Conservation (phyloP, 1,140 invertebrate genomes). For the Hylaeus anthracinus region DNA sequence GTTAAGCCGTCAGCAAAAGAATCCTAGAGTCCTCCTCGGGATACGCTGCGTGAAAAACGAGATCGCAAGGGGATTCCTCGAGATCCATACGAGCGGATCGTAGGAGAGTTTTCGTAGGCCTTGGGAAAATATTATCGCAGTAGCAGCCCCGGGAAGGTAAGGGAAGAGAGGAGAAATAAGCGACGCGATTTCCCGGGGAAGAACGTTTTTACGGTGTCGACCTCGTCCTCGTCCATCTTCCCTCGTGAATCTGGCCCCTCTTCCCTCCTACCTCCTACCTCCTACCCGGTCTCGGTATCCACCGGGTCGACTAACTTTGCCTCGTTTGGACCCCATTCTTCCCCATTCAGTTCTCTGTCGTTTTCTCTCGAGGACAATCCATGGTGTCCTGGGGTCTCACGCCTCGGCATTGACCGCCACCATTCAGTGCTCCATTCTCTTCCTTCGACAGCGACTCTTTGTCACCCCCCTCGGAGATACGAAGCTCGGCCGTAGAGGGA, state of each 20-base stretch:
- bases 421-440: constrained; percentile 62
- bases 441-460: constrained; percentile 65
- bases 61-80: constrained; percentile 23
- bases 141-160: not conserved
- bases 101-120: constrained; percentile 51
- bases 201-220: constrained; percentile 46
- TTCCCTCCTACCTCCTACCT: constrained; percentile 50
- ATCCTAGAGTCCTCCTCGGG: not conserved
- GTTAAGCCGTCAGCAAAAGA: constrained; percentile 22
- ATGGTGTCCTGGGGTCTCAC: constrained; percentile 59
- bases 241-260: constrained; percentile 40
- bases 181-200: constrained; percentile 42
- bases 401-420: constrained; percentile 63
- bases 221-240: constrained; percentile 30
- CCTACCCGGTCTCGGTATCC: constrained; percentile 32
- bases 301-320: constrained; percentile 57
- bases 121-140: constrained; percentile 63
- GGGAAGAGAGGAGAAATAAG: no score
- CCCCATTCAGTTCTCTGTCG: constrained; percentile 53
- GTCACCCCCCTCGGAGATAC: constrained; percentile 53
- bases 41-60: constrained; percentile 13
- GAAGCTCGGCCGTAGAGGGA: not conserved
- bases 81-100: constrained; percentile 29
- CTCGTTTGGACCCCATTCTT: constrained; percentile 64
- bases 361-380: constrained; percentile 63